These are phyloP conservation scores for Chaetophractus vellerosus DNA, from an alignment of 2,797 vertebrate species.

Conservation along the genomic window DNA sequence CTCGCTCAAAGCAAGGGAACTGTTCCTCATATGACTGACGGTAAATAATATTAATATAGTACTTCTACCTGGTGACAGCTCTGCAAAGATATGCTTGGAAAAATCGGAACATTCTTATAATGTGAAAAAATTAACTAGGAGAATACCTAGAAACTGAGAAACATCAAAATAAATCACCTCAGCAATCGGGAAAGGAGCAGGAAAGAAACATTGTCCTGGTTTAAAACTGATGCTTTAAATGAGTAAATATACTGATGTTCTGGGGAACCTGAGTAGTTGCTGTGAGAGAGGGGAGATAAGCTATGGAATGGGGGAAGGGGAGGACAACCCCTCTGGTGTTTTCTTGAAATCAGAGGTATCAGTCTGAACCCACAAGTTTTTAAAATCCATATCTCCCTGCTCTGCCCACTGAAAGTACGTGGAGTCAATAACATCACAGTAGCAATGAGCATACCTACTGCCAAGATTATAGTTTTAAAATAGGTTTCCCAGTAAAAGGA, in stretches of 20 bases:
- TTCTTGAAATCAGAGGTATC: neutral
- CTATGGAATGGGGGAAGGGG: neutral
- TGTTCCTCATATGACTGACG: conserved; percentile 40
- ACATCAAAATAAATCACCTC: conserved; percentile 52
- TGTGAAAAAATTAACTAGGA: conserved; percentile 45
- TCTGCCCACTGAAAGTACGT: neutral
- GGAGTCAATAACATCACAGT: neutral
- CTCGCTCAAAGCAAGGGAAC: neutral
- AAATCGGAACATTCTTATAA: conserved; percentile 36
- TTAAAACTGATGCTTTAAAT: conserved; percentile 22
- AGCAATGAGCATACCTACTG: neutral
- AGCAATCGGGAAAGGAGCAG: neutral
- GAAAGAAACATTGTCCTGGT: neutral
- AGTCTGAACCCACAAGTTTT: neutral
- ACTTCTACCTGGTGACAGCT: conserved; percentile 14
- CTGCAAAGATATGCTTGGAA: conserved; percentile 22
- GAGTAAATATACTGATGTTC: neutral
- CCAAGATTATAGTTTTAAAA: conserved; percentile 35
- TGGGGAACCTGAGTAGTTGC: neutral
- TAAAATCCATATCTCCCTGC: neutral
- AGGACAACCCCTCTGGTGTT: neutral
- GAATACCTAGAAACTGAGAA: conserved; percentile 54
- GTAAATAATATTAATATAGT: conserved; percentile 66
- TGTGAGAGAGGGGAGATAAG: neutral
- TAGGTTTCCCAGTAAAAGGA: neutral